Evolutionary conservation across 1,140 invertebrate genomes (phyloP), one percentile per base, ranked within the genome.

Genomic region (Bombus sylvicola): DNA sequence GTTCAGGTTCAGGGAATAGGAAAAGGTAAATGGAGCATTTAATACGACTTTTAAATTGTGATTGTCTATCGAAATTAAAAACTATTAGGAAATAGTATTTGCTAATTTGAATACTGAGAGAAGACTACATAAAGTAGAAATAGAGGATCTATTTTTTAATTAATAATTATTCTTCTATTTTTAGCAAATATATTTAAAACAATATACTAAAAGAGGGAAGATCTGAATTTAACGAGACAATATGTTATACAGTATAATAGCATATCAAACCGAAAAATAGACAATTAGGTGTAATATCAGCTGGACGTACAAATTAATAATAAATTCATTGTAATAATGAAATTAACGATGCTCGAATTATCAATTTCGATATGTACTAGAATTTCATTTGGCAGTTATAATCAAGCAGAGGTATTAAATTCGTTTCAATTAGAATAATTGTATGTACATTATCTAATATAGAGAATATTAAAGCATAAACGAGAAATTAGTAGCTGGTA

Each of bases 331-430:
- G 39, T 28, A 4, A n/a, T 74, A 74, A 47, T 74, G 41, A 74
- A 74, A 74, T 74, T 74, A 53, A 74, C 31, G n/a, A 53, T 15
- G 5, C 73, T 31, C 12, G n/a, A 74, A 53, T 53, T 74, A 74
- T 74, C 41, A 74, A 47, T 22, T 43, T 73, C 39, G 31, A 34
- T 53, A 62, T 28, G 10, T 62, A 34, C 15, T 34, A 39, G 43
- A 74, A 47, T 34, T 53, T 12, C 73, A n/a, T 34, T 12, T 18
- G 10, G 22, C 15, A 53, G 53, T 57, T 28, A 37, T 37, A 75
- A 41, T 31, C 25, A 28, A 28, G 25, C 25, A 57, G 34, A 37
- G 31, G 25, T 6, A 75, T 75, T 75, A 37, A 57, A 75, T 47
- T 31, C 43, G 22, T 37, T 57, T 53, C 41, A 57, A 75, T 75